These are phyloP conservation scores for Pipistrellus pipistrellus DNA, from an alignment of 2,797 vertebrate genomes.

Conservation along the genomic window DNA sequence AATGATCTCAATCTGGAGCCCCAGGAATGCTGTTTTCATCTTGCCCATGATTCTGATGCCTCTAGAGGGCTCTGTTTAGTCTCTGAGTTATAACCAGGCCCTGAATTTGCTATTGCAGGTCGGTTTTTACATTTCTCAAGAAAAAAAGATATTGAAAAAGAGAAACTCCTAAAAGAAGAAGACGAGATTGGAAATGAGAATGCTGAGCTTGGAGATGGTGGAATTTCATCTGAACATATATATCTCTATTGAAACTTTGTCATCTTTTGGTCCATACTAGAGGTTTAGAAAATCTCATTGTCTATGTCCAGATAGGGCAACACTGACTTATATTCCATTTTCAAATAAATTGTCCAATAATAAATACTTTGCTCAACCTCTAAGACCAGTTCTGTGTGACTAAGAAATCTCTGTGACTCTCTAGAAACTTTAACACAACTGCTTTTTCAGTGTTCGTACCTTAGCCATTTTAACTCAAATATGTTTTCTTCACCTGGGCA, in stretches of 20 bases:
- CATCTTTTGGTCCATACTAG: neutral
- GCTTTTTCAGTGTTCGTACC: neutral
- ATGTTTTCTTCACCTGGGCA: neutral
- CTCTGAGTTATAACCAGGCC: neutral
- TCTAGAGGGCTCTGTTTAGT: neutral
- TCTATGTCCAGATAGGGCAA: neutral
- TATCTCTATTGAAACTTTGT: neutral
- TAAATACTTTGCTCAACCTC: slow-evolving; percentile 40
- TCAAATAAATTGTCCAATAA: neutral
- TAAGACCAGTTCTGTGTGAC: neutral
- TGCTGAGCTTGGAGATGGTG: neutral
- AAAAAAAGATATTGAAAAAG: neutral
- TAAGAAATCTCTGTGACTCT: neutral
- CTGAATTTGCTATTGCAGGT: slow-evolving; percentile 27
- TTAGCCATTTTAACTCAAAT: neutral
- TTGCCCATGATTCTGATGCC: neutral
- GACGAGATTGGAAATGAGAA: neutral
- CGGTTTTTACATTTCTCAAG: slow-evolving; percentile 35
- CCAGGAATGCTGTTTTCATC: neutral
- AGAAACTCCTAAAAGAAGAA: neutral
- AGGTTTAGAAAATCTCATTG: neutral
- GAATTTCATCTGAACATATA: neutral
- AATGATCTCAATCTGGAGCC: neutral
- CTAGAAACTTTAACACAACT: neutral
- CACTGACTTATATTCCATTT: neutral